phyloP scores from a whole-genome alignment of 2,113 vertebrate species.

The Xiphophorus hellerii region DNA sequence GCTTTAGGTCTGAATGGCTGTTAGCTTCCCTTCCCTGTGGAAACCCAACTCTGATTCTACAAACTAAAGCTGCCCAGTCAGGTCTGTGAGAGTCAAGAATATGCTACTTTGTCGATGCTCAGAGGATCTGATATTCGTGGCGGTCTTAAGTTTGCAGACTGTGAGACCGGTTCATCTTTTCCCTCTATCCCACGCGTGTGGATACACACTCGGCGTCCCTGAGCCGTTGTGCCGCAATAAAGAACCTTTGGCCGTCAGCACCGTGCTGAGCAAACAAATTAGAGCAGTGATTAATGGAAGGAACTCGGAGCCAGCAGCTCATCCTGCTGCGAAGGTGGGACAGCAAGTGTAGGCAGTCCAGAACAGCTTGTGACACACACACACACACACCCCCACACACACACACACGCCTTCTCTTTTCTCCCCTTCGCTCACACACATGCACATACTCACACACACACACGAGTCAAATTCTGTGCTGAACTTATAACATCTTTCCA shows the following conservation, averaged over 20 bases:
- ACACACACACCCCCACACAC: not conserved
- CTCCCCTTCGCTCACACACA: no score
- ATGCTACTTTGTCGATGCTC: not conserved
- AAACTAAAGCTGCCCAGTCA: no score
- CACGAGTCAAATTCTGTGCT: no score
- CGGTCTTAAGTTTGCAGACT: not conserved
- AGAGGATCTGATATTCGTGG: not conserved
- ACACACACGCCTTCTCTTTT: not conserved
- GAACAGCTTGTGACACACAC: slow-evolving; percentile 53
- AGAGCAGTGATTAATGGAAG: slow-evolving; percentile 91
- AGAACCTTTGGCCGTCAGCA: slow-evolving; percentile 76
- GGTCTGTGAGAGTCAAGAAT: not conserved
- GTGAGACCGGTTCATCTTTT: slow-evolving; percentile 8
- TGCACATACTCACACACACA: not conserved
- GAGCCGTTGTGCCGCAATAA: slow-evolving; percentile 63
- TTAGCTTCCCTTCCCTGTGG: no score
- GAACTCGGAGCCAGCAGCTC: slow-evolving; percentile 85
- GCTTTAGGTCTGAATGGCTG: no score
- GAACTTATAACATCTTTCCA: no score
- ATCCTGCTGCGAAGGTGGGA: slow-evolving; percentile 80
- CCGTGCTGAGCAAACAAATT: slow-evolving; percentile 79
- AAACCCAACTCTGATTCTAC: no score
- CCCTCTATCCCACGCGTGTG: not conserved
- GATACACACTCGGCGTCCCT: slow-evolving; percentile 16
- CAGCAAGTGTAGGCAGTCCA: slow-evolving; percentile 51